Conservation (phyloP, 1,140 invertebrate genomes). For the Drosophila equinoxialis region DNA sequence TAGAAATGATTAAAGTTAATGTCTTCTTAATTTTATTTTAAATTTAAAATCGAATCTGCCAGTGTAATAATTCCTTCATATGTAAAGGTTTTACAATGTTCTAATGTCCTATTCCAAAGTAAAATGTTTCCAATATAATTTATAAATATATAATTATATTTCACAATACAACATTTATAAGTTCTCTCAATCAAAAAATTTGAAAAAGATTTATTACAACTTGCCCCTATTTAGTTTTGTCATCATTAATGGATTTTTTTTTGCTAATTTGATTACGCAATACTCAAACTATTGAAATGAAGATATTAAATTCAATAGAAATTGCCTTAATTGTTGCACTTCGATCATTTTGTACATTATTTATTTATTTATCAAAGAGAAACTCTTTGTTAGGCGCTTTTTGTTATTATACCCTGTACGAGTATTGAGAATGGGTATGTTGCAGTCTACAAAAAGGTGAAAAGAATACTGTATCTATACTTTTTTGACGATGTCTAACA, state of each 20-base stretch:
- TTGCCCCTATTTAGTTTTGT: neutral
- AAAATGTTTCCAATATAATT: too few species aligned
- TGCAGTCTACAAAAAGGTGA: neutral
- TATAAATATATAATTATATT: too few species aligned
- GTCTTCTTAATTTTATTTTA: too few species aligned
- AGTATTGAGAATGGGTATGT: neutral
- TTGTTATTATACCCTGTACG: neutral
- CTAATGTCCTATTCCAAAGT: too few species aligned
- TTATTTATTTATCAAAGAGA: conserved; percentile 52
- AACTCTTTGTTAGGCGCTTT: conserved; percentile 50
- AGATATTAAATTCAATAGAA: neutral
- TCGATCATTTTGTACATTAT: conserved; percentile 33
- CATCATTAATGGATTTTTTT: neutral
- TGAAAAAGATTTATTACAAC: neutral
- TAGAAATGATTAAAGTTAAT: too few species aligned
- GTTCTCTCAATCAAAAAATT: too few species aligned
- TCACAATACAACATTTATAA: too few species aligned
- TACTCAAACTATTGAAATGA: neutral
- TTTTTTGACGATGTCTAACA: too few species aligned
- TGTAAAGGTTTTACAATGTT: too few species aligned
- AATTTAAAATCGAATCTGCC: too few species aligned
- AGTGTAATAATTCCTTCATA: too few species aligned
- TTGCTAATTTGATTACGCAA: neutral
- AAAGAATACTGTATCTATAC: too few species aligned
- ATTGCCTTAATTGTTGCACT: conserved; percentile 13